Conservation (phyloP, 2,113 vertebrate genomes). For the Poeciliopsis prolifica region DNA sequence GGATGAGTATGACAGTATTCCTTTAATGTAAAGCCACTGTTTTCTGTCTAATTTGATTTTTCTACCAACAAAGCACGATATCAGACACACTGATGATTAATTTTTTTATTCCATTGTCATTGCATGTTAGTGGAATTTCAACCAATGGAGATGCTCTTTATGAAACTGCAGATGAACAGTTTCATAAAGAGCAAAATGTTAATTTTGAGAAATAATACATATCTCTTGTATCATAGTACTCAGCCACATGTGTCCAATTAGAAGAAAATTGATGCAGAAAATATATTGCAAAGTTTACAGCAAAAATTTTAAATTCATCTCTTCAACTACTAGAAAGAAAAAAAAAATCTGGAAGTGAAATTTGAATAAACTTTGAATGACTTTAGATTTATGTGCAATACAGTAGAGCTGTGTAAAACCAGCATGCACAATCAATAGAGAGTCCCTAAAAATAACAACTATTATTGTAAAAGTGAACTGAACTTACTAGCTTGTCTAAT, state of each 20-base stretch:
- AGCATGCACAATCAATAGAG: neutral
- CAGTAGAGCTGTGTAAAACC: neutral
- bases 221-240: neutral
- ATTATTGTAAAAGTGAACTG: slow-evolving; percentile 2
- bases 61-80: too few species aligned
- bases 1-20: neutral
- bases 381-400: neutral
- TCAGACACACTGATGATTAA: neutral
- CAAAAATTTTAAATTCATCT: too few species aligned
- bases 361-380: neutral
- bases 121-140: neutral
- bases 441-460: slow-evolving; percentile 12
- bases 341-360: neutral
- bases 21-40: neutral
- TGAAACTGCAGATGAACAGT: too few species aligned
- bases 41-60: neutral
- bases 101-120: neutral
- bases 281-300: too few species aligned
- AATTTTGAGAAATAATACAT: neutral
- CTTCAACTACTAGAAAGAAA: too few species aligned
- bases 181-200: too few species aligned
- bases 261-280: neutral
- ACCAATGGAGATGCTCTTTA: too few species aligned
- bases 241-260: neutral
- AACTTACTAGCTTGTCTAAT: slow-evolving; percentile 10